Base-by-base conservation (phyloP, 2,888 invertebrate genomes). In the Hermaeophaga mercurialis region DNA sequence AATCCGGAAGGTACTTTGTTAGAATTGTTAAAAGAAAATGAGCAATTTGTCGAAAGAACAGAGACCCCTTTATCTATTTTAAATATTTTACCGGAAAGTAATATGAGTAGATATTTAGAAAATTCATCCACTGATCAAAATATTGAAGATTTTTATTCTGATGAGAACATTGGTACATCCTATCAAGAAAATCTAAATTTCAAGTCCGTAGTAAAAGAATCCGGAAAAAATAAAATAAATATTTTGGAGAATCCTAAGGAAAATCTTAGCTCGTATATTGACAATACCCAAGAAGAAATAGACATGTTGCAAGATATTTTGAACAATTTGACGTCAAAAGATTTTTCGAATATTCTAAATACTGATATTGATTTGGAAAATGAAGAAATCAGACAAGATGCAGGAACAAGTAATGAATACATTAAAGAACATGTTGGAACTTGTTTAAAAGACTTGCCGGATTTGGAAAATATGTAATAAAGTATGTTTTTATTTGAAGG, bases 271-370 rank as follows among this genome's bases (percentile, higher is more conserved):
- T 50, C 47, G n/a, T 60, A 62, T 15, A 53, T 67, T 5, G 64
- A 67, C 34, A 64, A 61, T 43, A 61, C 63, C 1, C 65, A 66
- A 31, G 55, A 62, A 15, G 66, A 70, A 53, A 28, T 67, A 18
- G 58, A 60, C 41, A 54, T 58, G 12, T 53, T 70, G 19, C 66
- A 67, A 44, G 67, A 70, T 15, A 53, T 67, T 26, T 50, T 69
- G 19, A 64, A 59, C 36, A 62, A 60, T 38, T 43, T 69, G 28
- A 61, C 57, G 9, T 63, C 64, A 1, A 63, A 57, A 1, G 67
- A 66, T 22, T 49, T 54, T 6, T 33, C 33, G 7, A 44, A 45
- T 19, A 57, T 47, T 41, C 17, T 46, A 2, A 22, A 31, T 48
- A 26, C 7, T 22, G 17, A 45, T n/a, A 15, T 19, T 9, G 14